Evolutionary conservation across 2,888 invertebrate genomes (phyloP).

Genomic region (Pyrrhosoma nymphula): DNA sequence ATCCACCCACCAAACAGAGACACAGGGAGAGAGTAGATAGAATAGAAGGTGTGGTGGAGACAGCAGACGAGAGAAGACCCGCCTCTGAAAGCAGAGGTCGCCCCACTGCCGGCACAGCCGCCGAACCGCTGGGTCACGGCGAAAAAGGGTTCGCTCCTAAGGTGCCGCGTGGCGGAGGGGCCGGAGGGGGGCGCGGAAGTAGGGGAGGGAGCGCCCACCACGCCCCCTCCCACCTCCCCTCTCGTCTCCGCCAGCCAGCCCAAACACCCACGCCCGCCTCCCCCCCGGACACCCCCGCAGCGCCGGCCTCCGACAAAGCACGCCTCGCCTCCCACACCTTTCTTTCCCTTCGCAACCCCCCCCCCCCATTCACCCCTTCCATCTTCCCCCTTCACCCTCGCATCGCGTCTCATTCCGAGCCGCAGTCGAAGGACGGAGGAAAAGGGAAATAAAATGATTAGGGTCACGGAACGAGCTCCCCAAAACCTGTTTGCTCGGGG

Average conservation of each 20-base stretch:
- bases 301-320: neutral
- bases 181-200: neutral
- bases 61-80: neutral
- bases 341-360: too few relatives aligned
- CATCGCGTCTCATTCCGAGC: neutral
- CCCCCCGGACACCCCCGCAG: neutral
- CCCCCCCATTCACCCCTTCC: too few relatives aligned
- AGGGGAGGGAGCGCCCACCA: neutral
- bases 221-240: neutral
- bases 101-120: conserved; percentile 21
- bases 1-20: neutral
- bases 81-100: conserved; percentile 24
- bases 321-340: neutral
- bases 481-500: neutral
- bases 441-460: conserved; percentile 3
- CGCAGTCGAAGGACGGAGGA: neutral
- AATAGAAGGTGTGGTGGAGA: neutral
- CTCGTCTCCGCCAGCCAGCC: neutral
- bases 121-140: neutral
- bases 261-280: neutral
- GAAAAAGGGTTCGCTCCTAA: conserved; percentile 21
- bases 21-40: neutral
- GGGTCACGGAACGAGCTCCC: neutral
- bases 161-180: neutral
- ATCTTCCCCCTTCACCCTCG: neutral